Evolutionary conservation across 2,888 invertebrate genomes (phyloP).

Genomic region (Acanthosepion lycidas): DNA sequence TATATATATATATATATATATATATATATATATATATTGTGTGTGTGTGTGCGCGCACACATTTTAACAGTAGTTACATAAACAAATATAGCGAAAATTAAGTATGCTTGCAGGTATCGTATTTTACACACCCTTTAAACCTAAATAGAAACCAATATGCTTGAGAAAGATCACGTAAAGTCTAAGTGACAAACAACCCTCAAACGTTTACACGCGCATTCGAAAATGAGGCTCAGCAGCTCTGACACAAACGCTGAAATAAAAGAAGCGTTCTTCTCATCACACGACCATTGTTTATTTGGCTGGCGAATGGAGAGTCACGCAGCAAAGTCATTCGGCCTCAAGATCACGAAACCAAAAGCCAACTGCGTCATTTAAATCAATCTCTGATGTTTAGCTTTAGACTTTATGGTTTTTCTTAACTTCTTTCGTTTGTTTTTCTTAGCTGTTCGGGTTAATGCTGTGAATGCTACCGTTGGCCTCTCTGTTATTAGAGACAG

Average conservation of each 20-base stretch:
- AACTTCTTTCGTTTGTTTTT: not conserved
- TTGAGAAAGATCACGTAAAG: not conserved
- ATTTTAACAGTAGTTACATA: no score
- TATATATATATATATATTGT: no score
- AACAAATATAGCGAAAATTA: no score
- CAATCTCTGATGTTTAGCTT: not conserved
- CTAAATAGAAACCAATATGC: not conserved
- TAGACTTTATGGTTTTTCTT: not conserved
- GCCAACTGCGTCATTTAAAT: not conserved
- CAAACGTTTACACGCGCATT: not conserved
- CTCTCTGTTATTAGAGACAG: not conserved
- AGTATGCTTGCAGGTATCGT: no score
- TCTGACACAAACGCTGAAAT: not conserved
- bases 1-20: no score
- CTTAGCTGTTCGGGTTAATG: not conserved
- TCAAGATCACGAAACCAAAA: not conserved
- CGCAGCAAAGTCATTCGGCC: constrained; percentile 9
- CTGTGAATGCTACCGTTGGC: not conserved
- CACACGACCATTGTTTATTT: not conserved
- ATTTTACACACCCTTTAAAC: no score
- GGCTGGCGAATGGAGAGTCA: not conserved
- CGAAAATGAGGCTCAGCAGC: not conserved
- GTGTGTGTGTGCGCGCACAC: no score
- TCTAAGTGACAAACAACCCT: not conserved
- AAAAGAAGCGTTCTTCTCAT: constrained; percentile 33